phyloP scores from a whole-genome alignment of 2,797 vertebrate species.

The Argyrosomus regius region DNA sequence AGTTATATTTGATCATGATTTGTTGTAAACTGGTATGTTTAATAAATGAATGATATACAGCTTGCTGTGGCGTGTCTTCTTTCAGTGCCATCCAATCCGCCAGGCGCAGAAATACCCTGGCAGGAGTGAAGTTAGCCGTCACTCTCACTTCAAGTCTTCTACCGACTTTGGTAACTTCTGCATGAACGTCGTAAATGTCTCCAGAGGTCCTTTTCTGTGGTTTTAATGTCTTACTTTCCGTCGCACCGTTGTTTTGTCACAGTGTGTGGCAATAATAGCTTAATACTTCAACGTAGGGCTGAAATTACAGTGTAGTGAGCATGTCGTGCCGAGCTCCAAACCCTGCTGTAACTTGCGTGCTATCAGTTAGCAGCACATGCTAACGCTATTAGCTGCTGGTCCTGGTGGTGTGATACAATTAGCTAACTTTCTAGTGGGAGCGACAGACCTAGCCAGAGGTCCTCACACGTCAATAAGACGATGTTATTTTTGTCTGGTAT shows the following conservation, averaged over 20 bases:
- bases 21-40: too few species aligned
- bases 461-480: background rate
- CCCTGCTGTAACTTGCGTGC: slow-evolving; percentile 10
- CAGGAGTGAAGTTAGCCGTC: background rate
- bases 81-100: too few species aligned
- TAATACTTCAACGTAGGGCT: fast-evolving
- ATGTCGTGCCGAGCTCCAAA: too few species aligned
- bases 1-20: background rate
- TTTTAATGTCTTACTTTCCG: background rate
- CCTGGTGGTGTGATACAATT: background rate
- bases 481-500: fast-evolving
- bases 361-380: slow-evolving; percentile 39
- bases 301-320: background rate
- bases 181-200: background rate
- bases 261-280: too few species aligned
- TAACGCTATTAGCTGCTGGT: slow-evolving; percentile 25
- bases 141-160: background rate
- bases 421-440: background rate
- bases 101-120: background rate
- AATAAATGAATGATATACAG: background rate
- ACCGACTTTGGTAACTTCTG: slow-evolving; percentile 13
- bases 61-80: background rate
- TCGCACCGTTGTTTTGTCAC: too few species aligned
- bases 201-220: background rate
- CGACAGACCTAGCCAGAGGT: background rate